Base-by-base conservation (phyloP, 1,140 invertebrate species). In the Drosophila sechellia region DNA sequence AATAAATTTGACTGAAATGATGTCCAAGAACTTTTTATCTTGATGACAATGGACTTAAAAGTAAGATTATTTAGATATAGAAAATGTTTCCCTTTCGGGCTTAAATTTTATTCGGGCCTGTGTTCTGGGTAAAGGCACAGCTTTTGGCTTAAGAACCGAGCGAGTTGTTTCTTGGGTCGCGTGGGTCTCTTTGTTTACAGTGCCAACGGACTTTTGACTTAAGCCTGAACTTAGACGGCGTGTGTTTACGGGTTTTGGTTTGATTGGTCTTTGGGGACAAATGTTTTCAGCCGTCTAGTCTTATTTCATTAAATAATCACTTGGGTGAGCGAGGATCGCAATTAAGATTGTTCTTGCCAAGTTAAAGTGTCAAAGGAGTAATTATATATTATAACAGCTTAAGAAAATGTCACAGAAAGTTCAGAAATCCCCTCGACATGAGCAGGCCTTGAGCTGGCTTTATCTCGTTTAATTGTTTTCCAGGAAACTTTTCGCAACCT, bases 201-300 rank as follows among this genome's bases (percentile, higher is more conserved):
- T 75, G 71, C 71, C 72, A 76, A 57, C 73, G 71, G 72, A 64
- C 72, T 75, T 57, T 66, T 40, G 53, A 50, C 45, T 52, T 75
- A 75, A 57, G 71, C 71, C 52, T n/a, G 31, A 64, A 48, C 58
- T 55, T 56, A 43, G 46, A 70, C 54, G 25, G 22, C 15, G n/a
- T 53, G 37, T 68, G 17, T 56, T 56, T 57, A 57, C 25, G 43
- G 42, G 11, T 56, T 35, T 25, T 46, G 35, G 42, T 49, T 57
- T 71, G 68, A 71, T 71, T 40, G 43, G 71, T 42, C 71, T 66
- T 75, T 53, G 35, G 72, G 72, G 71, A 40, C 22, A 12, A 25
- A 35, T 37, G 34, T 48, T 40, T 70, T 69, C 64, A 17, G 50
- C 20, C 31, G 64, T 70, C 66, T 70, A 20, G 42, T 27, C 66